Base-by-base conservation (phyloP, 2,888 invertebrate genomes). In the Euplagia quadripunctaria region DNA sequence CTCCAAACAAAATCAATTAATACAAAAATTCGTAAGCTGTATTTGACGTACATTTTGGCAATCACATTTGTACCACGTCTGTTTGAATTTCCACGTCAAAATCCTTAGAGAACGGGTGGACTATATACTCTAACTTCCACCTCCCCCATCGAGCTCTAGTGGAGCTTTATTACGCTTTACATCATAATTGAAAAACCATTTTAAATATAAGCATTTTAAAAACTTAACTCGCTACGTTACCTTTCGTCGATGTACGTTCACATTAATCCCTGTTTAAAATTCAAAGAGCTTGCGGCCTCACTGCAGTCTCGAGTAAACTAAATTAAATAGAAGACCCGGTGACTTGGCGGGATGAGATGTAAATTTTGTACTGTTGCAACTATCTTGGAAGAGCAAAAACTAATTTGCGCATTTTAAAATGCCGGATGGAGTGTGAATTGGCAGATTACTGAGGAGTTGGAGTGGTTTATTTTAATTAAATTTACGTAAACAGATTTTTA, bases 221-320 rank as follows among this genome's bases (percentile, higher is more conserved):
- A 74, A 79, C 77, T 81, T 77, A 79, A 79, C 80, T 81, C 78
- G 69, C 65, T 68, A 69, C 66, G 75, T 77, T 64, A 84, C 84
- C 82, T 85, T 88, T 87, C 85, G 83, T 87, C 88, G 84, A 84
- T 86, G 81, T 81, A 82, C 79, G 81, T 83, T 83, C 79, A 80
- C 76, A 84, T 87, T 89, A 90, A 90, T 89, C 85, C 84, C 87
- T 87, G 86, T 84, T 90, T 90, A 87, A 90, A 88, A 91, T 90
- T 89, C 90, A 90, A 87, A 88, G 88, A 87, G 90, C 86, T 86
- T 81, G 85, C 83, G 86, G 83, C 83, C 82, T 81, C 71, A 66
- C 82, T 82, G 81, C 85, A 85, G 87, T 84, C 84, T 84, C 84
- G 79, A 85, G 87, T 83, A 87, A 85, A 86, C 82, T 83, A 87